Evolutionary conservation across 2,113 vertebrate species (phyloP).

Genomic region (Hydropotes inermis): DNA sequence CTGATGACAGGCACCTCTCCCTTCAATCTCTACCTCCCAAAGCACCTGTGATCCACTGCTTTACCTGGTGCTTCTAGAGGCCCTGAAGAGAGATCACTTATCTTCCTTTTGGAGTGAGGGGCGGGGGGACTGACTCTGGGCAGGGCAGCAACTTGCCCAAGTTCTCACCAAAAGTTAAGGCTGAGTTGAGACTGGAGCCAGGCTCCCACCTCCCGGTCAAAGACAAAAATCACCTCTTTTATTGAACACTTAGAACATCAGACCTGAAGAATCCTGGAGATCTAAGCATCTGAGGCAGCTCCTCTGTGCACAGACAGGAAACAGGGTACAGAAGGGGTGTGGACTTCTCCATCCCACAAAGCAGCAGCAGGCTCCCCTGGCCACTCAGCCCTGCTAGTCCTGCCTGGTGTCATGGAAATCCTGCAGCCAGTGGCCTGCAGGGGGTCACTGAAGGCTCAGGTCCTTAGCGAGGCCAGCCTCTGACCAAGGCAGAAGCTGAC

Average conservation of each 20-base stretch:
- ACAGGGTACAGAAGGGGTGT: neutral
- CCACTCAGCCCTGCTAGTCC: accelerated
- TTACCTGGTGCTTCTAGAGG: neutral
- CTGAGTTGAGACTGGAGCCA: neutral
- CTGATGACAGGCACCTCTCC: neutral
- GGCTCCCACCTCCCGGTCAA: neutral
- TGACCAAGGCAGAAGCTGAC: neutral
- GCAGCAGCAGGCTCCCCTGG: neutral
- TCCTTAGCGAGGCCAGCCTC: neutral
- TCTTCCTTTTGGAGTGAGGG: neutral
- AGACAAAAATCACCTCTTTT: neutral
- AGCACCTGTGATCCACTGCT: neutral
- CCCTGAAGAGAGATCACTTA: neutral
- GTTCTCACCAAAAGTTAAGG: neutral
- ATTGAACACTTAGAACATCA: neutral
- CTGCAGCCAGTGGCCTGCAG: neutral
- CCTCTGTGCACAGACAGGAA: neutral
- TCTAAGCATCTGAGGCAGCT: neutral
- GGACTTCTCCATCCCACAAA: neutral
- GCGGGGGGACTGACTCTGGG: neutral
- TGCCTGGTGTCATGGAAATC: neutral
- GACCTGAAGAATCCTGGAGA: neutral
- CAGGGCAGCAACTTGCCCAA: neutral
- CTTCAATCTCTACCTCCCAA: neutral
- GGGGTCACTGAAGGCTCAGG: neutral